Conservation (phyloP, 1,140 invertebrate species). For the Delia radicum region DNA sequence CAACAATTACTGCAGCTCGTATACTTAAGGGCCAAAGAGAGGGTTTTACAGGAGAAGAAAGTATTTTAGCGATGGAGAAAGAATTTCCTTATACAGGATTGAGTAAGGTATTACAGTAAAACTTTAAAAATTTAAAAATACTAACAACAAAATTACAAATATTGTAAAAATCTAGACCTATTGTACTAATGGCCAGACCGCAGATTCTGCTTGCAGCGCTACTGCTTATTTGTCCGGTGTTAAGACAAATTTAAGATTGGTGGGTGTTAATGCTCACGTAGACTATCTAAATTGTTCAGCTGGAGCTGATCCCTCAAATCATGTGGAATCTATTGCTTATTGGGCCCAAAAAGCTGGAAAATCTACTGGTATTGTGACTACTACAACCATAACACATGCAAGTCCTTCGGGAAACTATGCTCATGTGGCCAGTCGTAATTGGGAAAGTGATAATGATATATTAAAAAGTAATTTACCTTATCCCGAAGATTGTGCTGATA, state of each 20-base stretch:
- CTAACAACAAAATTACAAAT: neutral
- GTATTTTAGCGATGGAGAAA: constrained; percentile 70
- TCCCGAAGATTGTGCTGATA: constrained; percentile 58
- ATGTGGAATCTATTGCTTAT: constrained; percentile 70
- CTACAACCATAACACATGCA: constrained; percentile 52
- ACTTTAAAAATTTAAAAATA: neutral
- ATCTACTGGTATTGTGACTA: constrained; percentile 51
- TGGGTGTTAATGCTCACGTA: constrained; percentile 69
- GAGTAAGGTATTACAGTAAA: constrained; percentile 65
- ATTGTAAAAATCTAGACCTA: constrained; percentile 53
- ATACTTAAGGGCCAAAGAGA: constrained; percentile 65
- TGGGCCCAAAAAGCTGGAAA: constrained; percentile 81
- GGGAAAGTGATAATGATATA: constrained; percentile 72
- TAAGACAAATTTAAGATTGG: constrained; percentile 67
- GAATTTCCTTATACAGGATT: constrained; percentile 72
- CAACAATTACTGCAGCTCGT: constrained; percentile 69
- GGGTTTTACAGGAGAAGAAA: constrained; percentile 65
- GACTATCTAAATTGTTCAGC: constrained; percentile 65
- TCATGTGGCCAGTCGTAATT: constrained; percentile 70
- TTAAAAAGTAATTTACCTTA: constrained; percentile 39
- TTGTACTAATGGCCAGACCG: constrained; percentile 75
- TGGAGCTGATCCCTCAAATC: constrained; percentile 60
- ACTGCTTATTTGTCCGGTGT: constrained; percentile 75
- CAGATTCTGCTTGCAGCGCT: constrained; percentile 76
- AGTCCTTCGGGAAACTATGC: constrained; percentile 52